Conservation (phyloP, 2,797 vertebrate genomes). For the Enteromius viviparus region DNA sequence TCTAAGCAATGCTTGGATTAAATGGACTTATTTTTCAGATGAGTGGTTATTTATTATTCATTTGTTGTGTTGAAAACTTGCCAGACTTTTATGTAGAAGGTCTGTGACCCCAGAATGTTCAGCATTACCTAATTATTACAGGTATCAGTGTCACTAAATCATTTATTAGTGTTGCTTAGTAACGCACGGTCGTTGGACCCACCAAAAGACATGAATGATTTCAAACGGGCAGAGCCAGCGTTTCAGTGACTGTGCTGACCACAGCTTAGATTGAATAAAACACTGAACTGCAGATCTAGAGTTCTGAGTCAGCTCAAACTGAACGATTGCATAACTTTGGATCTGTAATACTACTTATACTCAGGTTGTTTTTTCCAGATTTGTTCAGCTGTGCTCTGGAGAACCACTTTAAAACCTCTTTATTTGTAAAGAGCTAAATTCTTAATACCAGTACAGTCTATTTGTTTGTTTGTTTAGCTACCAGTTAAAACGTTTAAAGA, state of each 20-base stretch:
- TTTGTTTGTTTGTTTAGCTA: background rate
- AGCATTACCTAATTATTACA: background rate
- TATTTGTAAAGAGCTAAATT: background rate
- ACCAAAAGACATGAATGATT: constrained; percentile 34
- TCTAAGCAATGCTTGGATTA: background rate
- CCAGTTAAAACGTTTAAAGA: background rate
- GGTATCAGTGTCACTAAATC: constrained; percentile 36
- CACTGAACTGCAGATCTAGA: constrained; percentile 12
- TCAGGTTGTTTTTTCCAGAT: background rate
- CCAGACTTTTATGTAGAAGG: background rate
- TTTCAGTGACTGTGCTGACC: constrained; percentile 33
- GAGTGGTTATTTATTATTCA: background rate
- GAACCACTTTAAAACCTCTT: background rate
- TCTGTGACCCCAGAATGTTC: background rate
- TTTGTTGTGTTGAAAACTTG: background rate
- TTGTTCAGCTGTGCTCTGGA: background rate
- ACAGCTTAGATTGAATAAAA: constrained; percentile 28
- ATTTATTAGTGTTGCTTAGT: constrained; percentile 36
- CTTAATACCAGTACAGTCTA: background rate
- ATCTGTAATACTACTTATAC: constrained; percentile 2
- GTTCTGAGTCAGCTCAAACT: constrained; percentile 22
- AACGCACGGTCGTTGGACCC: constrained; percentile 14
- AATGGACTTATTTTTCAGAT: background rate
- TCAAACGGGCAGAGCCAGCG: constrained; percentile 15
- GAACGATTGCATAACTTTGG: constrained; percentile 15